Evolutionary conservation across 37 sponge, comb jelly and placozoan genomes (phyloP).

Genomic region (Diacarnus erythraeanus): DNA sequence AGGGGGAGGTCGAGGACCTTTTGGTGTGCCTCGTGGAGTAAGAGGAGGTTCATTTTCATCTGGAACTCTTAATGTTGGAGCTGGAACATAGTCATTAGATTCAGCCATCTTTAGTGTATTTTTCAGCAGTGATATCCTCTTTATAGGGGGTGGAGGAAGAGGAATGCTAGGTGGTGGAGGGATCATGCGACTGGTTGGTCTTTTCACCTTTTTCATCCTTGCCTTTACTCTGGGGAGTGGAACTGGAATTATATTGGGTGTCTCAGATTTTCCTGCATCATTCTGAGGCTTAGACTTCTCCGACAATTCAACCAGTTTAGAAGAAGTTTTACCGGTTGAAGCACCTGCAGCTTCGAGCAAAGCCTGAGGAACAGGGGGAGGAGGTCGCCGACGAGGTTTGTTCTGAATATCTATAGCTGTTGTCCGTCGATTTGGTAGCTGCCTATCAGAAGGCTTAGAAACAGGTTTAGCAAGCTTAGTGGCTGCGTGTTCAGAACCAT

Average conservation of each 20-base stretch:
- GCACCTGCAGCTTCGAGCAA: neutral
- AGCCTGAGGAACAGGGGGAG: conserved; percentile 37
- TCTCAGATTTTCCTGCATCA: neutral
- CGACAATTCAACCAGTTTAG: neutral
- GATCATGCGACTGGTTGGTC: conserved; percentile 42
- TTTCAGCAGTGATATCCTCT: neutral
- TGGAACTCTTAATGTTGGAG: neutral
- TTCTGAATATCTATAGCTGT: neutral
- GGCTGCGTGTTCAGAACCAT: neutral
- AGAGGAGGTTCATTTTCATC: neutral
- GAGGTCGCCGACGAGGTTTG: conserved; percentile 28
- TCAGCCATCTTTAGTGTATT: neutral
- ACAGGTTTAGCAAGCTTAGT: neutral
- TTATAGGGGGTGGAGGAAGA: conserved; percentile 55
- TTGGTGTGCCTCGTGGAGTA: conserved; percentile 4
- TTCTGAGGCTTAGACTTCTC: neutral
- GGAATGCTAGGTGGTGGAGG: conserved; percentile 66
- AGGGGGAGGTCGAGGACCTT: conserved; percentile 27
- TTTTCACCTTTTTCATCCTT: conserved; percentile 40
- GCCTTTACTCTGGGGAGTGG: conserved; percentile 25
- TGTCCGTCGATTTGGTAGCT: neutral
- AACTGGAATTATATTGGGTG: neutral
- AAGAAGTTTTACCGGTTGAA: neutral
- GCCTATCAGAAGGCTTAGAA: neutral
- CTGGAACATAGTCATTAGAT: too few relatives aligned